Evolutionary conservation across 2,888 invertebrate genomes (phyloP), one percentile per base, ranked within the genome.

Genomic region (Eledone cirrhosa): DNA sequence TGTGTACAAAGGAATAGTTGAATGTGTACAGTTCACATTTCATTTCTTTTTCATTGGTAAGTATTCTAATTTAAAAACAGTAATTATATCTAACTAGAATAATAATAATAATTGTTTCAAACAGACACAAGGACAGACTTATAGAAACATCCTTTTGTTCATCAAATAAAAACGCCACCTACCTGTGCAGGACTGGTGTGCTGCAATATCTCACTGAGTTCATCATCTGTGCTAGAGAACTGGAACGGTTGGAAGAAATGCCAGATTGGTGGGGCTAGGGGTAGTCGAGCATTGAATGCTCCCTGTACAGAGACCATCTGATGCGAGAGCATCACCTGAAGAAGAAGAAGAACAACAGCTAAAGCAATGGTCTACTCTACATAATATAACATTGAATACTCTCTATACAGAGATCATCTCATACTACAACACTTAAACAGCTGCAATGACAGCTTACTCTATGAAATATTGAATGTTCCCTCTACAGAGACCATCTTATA

Each of bases 221-320:
- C 88, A 79, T 88, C 87, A 81, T 89, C 88, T 67, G 86, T 86
- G 11, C 86, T 83, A 2, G 87, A 76, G 2, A 81, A 78, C 19
- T 77, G 77, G 48, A 81, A 63, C 31, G 81, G 80, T 48, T 80
- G 79, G 72, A 77, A 53, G 77, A 81, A 81, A 67, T 80, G 81
- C 31, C 80, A 80, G 63, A 81, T 77, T 74, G 80, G 75, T 2
- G 86, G 84, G 22, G 85, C 82, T 5, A 83, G 77, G 48, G 89
- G 89, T 11, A 91, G 82, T 3, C 91, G 88, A n/a, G 90, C 87
- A 76, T 88, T 92, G 81, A 93, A 91, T 77, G 93, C 93, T 80
- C 92, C 90, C 59, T 93, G 92, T 77, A 94, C 91, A 82, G 93
- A 93, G 79, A 93, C 93, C 74, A 93, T 93, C 77, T 94, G 94